Evolutionary conservation across 2,888 invertebrate genomes (phyloP).

Genomic region (Hypena proboscidalis): DNA sequence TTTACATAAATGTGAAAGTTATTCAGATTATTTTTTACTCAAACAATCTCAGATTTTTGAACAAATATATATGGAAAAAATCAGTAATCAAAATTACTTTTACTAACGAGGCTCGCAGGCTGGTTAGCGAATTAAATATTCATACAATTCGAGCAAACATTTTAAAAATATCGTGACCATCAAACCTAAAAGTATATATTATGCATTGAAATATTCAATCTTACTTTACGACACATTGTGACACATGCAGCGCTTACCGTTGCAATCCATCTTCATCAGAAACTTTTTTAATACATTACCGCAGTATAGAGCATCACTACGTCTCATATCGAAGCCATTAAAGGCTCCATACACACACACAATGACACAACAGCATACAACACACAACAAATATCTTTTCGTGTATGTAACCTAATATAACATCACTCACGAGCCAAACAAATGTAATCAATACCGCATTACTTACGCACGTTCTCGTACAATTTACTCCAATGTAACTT

Average conservation of each 20-base stretch:
- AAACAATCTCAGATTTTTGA: too few species aligned
- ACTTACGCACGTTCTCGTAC: conserved; percentile 8
- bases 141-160: too few species aligned
- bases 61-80: too few species aligned
- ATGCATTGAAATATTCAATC: too few species aligned
- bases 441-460: conserved; percentile 11
- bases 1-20: too few species aligned
- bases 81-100: too few species aligned
- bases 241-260: not conserved
- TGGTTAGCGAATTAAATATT: too few species aligned
- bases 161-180: too few species aligned
- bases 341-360: not conserved
- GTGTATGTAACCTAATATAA: conserved; percentile 21
- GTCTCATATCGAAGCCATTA: not conserved
- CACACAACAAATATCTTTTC: conserved; percentile 22
- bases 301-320: conserved; percentile 2
- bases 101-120: too few species aligned
- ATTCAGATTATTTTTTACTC: too few species aligned
- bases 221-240: not conserved
- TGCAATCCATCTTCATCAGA: conserved; percentile 33
- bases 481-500: conserved; percentile 23
- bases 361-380: conserved; percentile 3
- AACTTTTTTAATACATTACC: conserved; percentile 33
- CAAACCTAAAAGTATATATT: too few species aligned
- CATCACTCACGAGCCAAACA: conserved; percentile 16